A percentile compares a stretch with the other conserved stretches of the same genome.
Conservation (phyloP, 2,888 invertebrate species). For the Keiferia lycopersicella region DNA sequence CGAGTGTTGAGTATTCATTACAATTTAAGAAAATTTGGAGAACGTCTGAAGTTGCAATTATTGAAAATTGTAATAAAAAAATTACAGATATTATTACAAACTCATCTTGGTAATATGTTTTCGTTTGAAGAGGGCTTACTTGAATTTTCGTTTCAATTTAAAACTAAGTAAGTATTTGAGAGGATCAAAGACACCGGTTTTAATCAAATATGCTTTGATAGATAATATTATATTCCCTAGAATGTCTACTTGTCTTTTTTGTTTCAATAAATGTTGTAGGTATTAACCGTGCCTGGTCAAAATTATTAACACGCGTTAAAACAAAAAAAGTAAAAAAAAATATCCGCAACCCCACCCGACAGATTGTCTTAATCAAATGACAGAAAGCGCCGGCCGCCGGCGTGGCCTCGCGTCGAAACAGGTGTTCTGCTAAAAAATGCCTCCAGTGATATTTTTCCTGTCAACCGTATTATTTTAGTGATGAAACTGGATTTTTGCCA, state of each 20-base stretch:
- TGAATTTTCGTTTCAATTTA: too few relatives aligned
- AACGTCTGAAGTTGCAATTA: not conserved
- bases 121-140: too few relatives aligned
- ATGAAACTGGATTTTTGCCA: constrained; percentile 9
- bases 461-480: constrained; percentile 41
- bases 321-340: not conserved
- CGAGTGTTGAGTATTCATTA: too few relatives aligned
- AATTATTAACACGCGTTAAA: not conserved
- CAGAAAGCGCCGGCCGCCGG: not conserved
- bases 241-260: too few relatives aligned
- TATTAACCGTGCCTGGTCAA: not conserved
- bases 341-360: not conserved
- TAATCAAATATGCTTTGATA: too few relatives aligned
- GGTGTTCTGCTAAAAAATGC: constrained; percentile 55
- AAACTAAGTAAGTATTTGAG: too few relatives aligned
- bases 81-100: not conserved
- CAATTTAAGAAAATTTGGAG: not conserved
- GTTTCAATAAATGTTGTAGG: too few relatives aligned
- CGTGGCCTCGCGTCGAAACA: constrained; percentile 33
- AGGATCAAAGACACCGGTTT: too few relatives aligned
- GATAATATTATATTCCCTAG: too few relatives aligned
- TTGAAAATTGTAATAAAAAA: not conserved
- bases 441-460: constrained; percentile 43
- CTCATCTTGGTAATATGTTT: too few relatives aligned
- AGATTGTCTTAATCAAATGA: constrained; percentile 3